Percentiles rank a stretch among this genome's conserved stretches.
Evolutionary conservation across 2,113 vertebrate species (phyloP).

Genomic region (Sorex fumeus): DNA sequence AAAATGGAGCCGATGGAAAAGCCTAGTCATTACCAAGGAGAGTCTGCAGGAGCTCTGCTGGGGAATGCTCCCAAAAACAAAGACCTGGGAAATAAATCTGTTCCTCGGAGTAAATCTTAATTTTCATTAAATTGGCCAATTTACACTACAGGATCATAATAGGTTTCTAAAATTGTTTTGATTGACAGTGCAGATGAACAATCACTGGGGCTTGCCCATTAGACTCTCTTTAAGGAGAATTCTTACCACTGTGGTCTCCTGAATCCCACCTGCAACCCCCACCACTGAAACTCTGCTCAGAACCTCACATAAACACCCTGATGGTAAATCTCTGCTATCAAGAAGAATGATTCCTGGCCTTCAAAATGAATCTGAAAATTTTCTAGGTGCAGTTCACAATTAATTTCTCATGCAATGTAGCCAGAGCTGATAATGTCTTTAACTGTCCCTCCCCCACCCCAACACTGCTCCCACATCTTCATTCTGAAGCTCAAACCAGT

Average conservation of each 20-base stretch:
- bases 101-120: constrained; percentile 43
- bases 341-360: not conserved
- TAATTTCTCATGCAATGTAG: not conserved
- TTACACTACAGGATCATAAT: constrained; percentile 45
- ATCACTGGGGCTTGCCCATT: not conserved
- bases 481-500: not conserved
- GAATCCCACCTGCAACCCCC: not conserved
- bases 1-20: constrained; percentile 22
- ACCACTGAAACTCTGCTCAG: not conserved
- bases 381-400: not conserved
- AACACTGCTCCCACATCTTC: constrained; percentile 24
- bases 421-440: not conserved
- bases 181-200: constrained; percentile 57
- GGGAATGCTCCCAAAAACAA: constrained; percentile 20
- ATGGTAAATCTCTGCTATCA: not conserved
- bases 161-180: constrained; percentile 57
- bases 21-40: constrained; percentile 8
- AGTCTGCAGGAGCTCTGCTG: not conserved
- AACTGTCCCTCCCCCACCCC: constrained; percentile 25
- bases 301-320: not conserved
- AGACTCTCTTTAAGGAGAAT: constrained; percentile 28
- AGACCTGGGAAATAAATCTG: constrained; percentile 47
- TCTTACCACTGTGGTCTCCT: not conserved
- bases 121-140: constrained; percentile 67
- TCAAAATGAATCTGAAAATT: not conserved